Evolutionary conservation across 2,888 invertebrate species (phyloP).

Genomic region (Ichneumon xanthorius): DNA sequence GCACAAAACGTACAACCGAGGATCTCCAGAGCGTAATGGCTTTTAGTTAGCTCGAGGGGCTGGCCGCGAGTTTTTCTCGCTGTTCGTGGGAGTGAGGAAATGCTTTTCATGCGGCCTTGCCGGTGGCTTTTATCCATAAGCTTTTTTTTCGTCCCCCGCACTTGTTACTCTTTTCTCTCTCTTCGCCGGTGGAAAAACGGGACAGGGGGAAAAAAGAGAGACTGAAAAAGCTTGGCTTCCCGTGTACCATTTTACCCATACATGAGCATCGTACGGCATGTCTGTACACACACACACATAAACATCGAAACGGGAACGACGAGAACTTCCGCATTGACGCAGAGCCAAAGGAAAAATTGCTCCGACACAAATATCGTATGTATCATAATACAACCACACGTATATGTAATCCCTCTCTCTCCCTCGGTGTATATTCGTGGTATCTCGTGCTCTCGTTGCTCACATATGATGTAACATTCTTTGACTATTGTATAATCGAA

Average conservation of each 20-base stretch:
- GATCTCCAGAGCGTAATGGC: constrained; percentile 57
- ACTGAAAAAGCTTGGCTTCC: constrained; percentile 38
- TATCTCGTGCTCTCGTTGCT: constrained; percentile 7
- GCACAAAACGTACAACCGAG: constrained; percentile 9
- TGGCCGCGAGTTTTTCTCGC: constrained; percentile 44
- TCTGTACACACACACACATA: neutral
- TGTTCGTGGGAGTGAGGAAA: constrained; percentile 40
- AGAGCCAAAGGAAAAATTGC: constrained; percentile 56
- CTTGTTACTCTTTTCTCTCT: constrained; percentile 2
- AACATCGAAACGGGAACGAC: constrained; percentile 34
- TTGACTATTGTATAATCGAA: constrained; percentile 53
- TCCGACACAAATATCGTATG: constrained; percentile 33
- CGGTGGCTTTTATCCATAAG: constrained; percentile 55
- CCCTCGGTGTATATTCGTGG: neutral
- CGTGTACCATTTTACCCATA: constrained; percentile 11
- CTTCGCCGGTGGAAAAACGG: constrained; percentile 15
- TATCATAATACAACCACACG: constrained; percentile 21
- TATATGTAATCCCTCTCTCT: neutral
- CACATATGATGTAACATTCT: constrained; percentile 45
- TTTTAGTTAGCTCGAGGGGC: constrained; percentile 65
- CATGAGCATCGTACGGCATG: neutral
- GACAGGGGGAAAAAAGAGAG: constrained; percentile 5
- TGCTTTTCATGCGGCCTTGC: constrained; percentile 58
- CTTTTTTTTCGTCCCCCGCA: constrained; percentile 32
- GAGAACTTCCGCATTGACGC: constrained; percentile 62